Base-by-base conservation (phyloP, 2,888 invertebrate genomes). In the Penaeus monodon region DNA sequence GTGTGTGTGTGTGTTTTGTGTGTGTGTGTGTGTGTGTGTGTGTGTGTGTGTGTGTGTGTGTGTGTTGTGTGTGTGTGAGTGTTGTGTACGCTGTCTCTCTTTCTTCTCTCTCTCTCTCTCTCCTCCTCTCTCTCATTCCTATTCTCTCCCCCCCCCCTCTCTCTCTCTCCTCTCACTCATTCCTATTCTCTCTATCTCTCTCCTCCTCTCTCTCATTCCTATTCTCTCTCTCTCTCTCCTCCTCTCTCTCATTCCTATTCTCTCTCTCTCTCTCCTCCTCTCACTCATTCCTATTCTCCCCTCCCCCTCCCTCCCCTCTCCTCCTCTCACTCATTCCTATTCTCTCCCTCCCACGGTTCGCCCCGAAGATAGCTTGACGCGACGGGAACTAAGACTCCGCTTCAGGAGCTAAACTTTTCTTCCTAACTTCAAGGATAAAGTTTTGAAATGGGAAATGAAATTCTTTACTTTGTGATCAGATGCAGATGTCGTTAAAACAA, bases 381-480 rank as follows among this genome's bases (percentile, higher is more conserved):
- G 76, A 44, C 49, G 49, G 76, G 33, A 57, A 33, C 81, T 65
- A 29, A 27, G 68, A 65, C 66, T 49, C 65, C 84, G 84, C 84
- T 77, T 66, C 76, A 57, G 84, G 84, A 66, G 76, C 77, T 84
- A 84, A 84, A 84, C 84, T 84, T 84, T 84, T 84, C 64, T 68
- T 68, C 65, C 84, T 78, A 84, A 78, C 84, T 84, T 70, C 76
- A 84, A 77, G 64, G 78, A 84, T 84, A 84, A 84, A 84, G 78
- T 77, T 84, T 78, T 84, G 84, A 78, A 78, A 84, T 77, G 66
- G 83, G 83, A 84, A 84, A 84, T 84, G 84, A 84, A 78, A 84
- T 84, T 84, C 78, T 77, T 78, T 49, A 84, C 66, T 84, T 78
- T 84, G 84, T 84, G 84, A 84, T 84, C 84, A 49, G 68, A 78